Percentiles rank a stretch among this genome's conserved stretches.
phyloP scores from a whole-genome alignment of 2,797 vertebrate species.

The Okamejei kenojei region DNA sequence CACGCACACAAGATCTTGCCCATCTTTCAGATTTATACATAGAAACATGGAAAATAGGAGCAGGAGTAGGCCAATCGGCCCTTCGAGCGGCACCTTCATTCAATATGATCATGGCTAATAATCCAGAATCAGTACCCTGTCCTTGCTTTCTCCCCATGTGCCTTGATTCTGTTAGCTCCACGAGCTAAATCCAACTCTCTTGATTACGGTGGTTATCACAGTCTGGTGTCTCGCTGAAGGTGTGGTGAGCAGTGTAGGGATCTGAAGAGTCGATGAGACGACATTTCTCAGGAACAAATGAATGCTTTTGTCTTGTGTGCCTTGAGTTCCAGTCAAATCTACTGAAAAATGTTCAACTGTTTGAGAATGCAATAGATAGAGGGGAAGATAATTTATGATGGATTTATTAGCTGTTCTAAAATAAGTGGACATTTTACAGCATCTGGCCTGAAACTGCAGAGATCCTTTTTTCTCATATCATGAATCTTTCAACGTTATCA shows the following conservation, averaged over 20 bases:
- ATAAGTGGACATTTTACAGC: slow-evolving; percentile 19
- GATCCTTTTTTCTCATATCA: slow-evolving; percentile 17
- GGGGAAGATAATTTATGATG: background rate
- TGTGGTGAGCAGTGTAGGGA: background rate
- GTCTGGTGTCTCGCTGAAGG: background rate
- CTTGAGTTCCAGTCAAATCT: background rate
- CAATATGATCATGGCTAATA: too few relatives aligned
- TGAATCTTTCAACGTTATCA: background rate
- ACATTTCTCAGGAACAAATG: background rate
- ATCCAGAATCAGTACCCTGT: too few relatives aligned
- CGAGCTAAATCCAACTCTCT: too few relatives aligned
- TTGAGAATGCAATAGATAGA: background rate
- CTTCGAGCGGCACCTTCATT: too few relatives aligned
- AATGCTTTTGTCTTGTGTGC: background rate
- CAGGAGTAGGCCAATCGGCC: too few relatives aligned
- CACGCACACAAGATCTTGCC: background rate
- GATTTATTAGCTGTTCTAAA: slow-evolving; percentile 31
- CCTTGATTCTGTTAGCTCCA: too few relatives aligned
- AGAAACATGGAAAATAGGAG: too few relatives aligned
- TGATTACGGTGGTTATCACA: background rate
- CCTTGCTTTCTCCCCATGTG: too few relatives aligned
- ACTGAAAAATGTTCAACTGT: background rate
- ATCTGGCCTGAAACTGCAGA: background rate
- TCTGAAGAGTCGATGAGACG: background rate
- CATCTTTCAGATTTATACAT: background rate